phyloP scores from a whole-genome alignment of 2,797 vertebrate genomes.

The Peromyscus eremicus region DNA sequence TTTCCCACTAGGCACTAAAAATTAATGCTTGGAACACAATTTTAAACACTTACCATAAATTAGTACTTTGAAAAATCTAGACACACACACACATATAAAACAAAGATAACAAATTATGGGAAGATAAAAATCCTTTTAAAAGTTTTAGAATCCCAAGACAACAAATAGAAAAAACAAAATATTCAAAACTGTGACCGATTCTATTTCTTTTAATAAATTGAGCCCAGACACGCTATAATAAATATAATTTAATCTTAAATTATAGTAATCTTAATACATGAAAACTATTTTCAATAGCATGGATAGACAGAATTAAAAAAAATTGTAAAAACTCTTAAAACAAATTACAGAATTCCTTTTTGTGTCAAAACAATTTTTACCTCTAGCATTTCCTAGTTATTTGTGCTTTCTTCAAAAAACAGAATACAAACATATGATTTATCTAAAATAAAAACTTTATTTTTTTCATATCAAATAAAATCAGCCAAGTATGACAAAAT shows the following conservation, averaged over 20 bases:
- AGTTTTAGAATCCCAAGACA: slow-evolving; percentile 61
- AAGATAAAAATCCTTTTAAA: slow-evolving; percentile 61
- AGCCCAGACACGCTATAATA: slow-evolving; percentile 31
- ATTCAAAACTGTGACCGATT: slow-evolving; percentile 60
- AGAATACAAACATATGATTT: slow-evolving; percentile 61
- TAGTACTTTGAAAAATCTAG: slow-evolving; percentile 37
- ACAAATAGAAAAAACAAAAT: background rate
- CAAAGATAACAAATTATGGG: slow-evolving; percentile 59
- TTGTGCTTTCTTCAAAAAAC: slow-evolving; percentile 72
- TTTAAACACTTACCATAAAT: slow-evolving; percentile 57
- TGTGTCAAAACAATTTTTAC: slow-evolving; percentile 60
- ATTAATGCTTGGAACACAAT: slow-evolving; percentile 46
- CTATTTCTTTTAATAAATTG: background rate
- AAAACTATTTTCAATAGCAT: slow-evolving; percentile 60
- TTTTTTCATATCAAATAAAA: slow-evolving; percentile 68
- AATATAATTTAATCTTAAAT: slow-evolving; percentile 47
- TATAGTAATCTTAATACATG: slow-evolving; percentile 50
- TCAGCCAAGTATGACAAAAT: slow-evolving; percentile 28
- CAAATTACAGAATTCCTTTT: slow-evolving; percentile 47
- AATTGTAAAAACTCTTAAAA: slow-evolving; percentile 59
- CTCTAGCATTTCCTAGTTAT: slow-evolving; percentile 42
- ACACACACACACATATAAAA: background rate
- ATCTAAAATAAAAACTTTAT: slow-evolving; percentile 76
- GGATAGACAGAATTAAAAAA: background rate
- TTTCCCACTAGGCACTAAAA: slow-evolving; percentile 16